Evolutionary conservation across 2,888 invertebrate genomes (phyloP).

Genomic region (Lepidocyrtinus sp.): DNA sequence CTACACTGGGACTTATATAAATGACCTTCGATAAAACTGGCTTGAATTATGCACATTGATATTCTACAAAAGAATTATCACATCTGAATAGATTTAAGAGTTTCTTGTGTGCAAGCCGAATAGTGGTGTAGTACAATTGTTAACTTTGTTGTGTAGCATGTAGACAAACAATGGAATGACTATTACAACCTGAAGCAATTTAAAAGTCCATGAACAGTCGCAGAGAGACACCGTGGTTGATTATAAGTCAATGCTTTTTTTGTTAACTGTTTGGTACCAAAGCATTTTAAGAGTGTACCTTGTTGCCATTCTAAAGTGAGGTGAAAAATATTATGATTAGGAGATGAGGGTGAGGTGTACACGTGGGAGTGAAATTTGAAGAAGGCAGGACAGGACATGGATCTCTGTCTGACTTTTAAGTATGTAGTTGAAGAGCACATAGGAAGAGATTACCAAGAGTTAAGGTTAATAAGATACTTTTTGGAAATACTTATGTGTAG

Average conservation of each 20-base stretch:
- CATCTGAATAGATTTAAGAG: too few species aligned
- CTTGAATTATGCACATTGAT: too few species aligned
- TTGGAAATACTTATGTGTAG: too few species aligned
- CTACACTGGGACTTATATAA: too few species aligned
- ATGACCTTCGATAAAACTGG: background rate
- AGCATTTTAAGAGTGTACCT: background rate
- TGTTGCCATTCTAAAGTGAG: background rate
- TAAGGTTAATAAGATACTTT: too few species aligned
- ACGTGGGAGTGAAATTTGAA: background rate
- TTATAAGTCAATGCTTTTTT: background rate
- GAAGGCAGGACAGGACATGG: background rate
- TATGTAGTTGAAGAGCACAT: background rate
- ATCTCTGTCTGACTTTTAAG: background rate
- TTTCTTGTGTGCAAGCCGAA: too few species aligned
- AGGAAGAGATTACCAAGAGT: background rate
- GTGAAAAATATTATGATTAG: background rate
- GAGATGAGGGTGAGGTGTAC: background rate
- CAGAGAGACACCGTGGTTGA: background rate
- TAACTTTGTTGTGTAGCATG: background rate
- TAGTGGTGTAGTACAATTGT: too few species aligned
- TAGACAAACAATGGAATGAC: background rate
- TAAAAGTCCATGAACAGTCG: background rate
- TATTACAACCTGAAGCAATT: background rate
- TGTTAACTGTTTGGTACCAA: background rate
- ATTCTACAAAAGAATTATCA: too few species aligned